phyloP scores from a whole-genome alignment of 2,888 invertebrate species.

The Mycogona germanica region DNA sequence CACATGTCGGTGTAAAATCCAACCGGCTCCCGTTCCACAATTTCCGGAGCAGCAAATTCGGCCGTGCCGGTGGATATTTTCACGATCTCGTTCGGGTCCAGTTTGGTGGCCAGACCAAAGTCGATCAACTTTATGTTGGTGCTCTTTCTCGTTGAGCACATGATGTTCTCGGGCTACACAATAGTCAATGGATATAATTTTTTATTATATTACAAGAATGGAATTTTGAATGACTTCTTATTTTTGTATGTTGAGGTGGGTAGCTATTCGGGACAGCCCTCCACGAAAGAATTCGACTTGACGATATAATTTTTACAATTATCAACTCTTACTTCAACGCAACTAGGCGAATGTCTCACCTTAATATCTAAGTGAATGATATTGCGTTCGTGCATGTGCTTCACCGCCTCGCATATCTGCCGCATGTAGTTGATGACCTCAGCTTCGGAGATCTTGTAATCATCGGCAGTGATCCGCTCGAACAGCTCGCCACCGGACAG shows the following conservation, averaged over 20 bases:
- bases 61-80: conserved; percentile 99
- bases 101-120: conserved; percentile 95
- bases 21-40: conserved; percentile 95
- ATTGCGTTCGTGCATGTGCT: conserved; percentile 99
- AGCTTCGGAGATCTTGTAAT: conserved; percentile 96
- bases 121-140: conserved; percentile 97
- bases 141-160: conserved; percentile 93
- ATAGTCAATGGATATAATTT: conserved; percentile 38
- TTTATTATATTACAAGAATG: neutral
- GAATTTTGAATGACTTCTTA: neutral
- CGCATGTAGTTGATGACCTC: conserved; percentile 99
- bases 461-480: conserved; percentile 96
- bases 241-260: no score
- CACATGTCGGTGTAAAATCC: conserved; percentile 99
- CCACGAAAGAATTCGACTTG: neutral
- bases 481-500: conserved; percentile 97
- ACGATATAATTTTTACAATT: neutral
- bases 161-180: conserved; percentile 99
- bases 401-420: conserved; percentile 93
- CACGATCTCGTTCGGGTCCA: conserved; percentile 96
- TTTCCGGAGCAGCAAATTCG: conserved; percentile 99
- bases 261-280: no score
- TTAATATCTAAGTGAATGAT: conserved; percentile 82
- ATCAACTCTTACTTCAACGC: no score
- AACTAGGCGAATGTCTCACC: conserved; percentile 27